Percentiles rank a stretch among this genome's conserved stretches.
Conservation (phyloP, 2,797 vertebrate genomes). For the Echeneis naucrates region DNA sequence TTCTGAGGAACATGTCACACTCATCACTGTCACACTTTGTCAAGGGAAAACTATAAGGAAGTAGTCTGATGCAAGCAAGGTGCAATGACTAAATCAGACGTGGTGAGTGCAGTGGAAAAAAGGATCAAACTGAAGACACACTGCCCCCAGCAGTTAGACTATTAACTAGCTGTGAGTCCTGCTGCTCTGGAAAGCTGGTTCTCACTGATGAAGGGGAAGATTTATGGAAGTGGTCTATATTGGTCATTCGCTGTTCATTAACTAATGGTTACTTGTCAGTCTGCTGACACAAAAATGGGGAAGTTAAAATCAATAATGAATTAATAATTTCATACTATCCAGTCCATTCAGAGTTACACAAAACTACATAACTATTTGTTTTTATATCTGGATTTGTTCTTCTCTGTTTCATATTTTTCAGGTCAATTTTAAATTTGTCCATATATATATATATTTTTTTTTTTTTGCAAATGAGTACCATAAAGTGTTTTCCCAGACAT, state of each 20-base stretch:
- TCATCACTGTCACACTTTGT: conserved; percentile 2
- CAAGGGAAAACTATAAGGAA: neutral
- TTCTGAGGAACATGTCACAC: neutral
- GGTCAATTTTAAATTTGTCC: too few species aligned
- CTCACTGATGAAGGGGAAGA: neutral
- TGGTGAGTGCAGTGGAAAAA: too few species aligned
- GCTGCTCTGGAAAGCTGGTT: neutral
- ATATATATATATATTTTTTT: too few species aligned
- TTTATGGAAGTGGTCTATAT: neutral
- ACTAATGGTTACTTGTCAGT: neutral
- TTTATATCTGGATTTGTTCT: too few species aligned
- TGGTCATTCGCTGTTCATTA: neutral
- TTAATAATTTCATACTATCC: neutral
- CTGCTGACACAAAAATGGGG: neutral
- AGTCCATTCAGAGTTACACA: neutral
- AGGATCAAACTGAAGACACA: conserved; percentile 3
- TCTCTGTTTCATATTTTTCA: too few species aligned
- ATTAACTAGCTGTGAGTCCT: conserved; percentile 3
- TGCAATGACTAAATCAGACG: neutral
- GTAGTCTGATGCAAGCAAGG: conserved; percentile 7
- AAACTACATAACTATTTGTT: neutral
- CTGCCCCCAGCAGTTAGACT: neutral
- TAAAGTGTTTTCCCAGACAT: neutral
- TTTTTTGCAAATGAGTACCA: neutral
- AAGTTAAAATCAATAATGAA: neutral